Conservation (phyloP, 2,797 vertebrate genomes). For the Basileuterus tristriatus region DNA sequence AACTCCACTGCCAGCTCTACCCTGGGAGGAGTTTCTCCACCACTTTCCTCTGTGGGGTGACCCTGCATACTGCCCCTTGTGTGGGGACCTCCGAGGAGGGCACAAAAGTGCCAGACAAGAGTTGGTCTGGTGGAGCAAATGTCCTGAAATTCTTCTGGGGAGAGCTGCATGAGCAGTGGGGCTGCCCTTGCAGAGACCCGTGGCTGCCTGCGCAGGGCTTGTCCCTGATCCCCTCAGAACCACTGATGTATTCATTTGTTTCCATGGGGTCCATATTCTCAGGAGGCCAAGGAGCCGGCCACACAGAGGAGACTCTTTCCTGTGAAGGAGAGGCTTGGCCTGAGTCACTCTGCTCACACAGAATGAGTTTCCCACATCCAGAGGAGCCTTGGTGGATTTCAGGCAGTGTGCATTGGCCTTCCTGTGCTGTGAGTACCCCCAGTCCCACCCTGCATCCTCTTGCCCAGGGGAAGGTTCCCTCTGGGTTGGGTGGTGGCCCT, state of each 20-base stretch:
- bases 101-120: background rate
- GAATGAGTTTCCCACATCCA: background rate
- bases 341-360: background rate
- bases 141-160: background rate
- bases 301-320: background rate
- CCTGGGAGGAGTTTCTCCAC: background rate
- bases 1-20: background rate
- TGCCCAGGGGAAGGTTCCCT: background rate
- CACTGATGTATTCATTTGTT: background rate
- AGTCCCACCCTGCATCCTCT: background rate
- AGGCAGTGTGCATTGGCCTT: rapidly evolving
- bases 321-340: background rate
- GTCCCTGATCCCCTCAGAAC: background rate
- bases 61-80: background rate
- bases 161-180: background rate
- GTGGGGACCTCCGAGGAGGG: rapidly evolving
- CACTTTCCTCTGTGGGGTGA: background rate
- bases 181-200: rapidly evolving
- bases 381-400: background rate
- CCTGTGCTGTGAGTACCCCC: background rate
- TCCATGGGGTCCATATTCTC: background rate
- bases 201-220: background rate
- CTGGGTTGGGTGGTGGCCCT: rapidly evolving
- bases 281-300: background rate
- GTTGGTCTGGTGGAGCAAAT: background rate